Percentiles rank a stretch among this genome's conserved stretches.
Evolutionary conservation across 2,113 vertebrate species (phyloP).

Genomic region (Hyla sarda): DNA sequence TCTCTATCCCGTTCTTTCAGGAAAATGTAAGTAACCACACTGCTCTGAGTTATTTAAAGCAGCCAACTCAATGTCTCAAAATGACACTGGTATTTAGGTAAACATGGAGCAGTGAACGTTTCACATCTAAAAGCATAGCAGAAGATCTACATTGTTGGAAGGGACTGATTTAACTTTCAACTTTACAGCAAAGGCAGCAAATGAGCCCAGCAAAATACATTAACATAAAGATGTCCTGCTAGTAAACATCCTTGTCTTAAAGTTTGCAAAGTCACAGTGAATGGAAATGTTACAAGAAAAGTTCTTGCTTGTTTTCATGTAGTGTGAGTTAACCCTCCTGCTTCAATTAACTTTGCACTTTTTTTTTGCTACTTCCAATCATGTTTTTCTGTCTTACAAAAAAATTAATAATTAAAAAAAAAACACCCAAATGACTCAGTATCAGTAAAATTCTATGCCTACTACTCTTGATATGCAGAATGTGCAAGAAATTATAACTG

Average conservation of each 20-base stretch:
- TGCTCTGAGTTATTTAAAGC: constrained; percentile 38
- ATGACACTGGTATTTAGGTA: constrained; percentile 20
- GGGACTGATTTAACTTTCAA: neutral
- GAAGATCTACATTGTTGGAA: neutral
- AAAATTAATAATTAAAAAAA: too few species aligned
- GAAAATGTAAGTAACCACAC: constrained; percentile 24
- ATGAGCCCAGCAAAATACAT: neutral
- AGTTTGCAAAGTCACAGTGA: constrained; percentile 4
- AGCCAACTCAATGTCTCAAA: constrained; percentile 10
- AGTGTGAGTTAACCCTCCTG: neutral
- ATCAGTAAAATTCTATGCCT: too few species aligned
- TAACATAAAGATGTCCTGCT: neutral
- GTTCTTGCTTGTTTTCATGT: neutral
- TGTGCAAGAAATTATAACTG: too few species aligned
- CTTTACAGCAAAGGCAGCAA: neutral
- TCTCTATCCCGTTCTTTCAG: constrained; percentile 18
- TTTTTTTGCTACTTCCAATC: too few species aligned
- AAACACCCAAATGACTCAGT: too few species aligned
- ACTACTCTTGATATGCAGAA: too few species aligned
- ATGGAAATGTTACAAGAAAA: neutral
- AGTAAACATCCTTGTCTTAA: neutral
- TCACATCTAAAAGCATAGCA: neutral
- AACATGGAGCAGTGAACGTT: neutral
- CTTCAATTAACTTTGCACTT: too few species aligned
- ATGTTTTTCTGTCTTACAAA: too few species aligned